Percentiles rank a stretch among this genome's conserved stretches.
These are phyloP conservation scores for Antedon bifida DNA, from an alignment of 35 echinoderm and acorn worm genomes.

Conservation along the genomic window DNA sequence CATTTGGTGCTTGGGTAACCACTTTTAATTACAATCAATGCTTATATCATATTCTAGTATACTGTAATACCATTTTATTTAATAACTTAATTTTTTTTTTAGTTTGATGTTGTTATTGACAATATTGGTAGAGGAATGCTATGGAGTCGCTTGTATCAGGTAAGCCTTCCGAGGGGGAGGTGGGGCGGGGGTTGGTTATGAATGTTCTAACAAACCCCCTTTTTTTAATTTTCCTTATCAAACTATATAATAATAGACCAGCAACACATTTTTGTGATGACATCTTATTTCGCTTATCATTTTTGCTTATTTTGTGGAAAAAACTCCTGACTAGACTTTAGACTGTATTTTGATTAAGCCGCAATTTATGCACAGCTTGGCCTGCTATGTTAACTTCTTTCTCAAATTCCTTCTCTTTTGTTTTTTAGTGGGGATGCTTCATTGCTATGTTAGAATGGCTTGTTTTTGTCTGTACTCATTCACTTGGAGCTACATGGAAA, in stretches of 20 bases:
- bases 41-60: neutral
- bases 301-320: no score
- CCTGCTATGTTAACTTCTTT: neutral
- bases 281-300: no score
- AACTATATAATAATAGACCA: no score
- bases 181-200: no score
- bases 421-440: constrained; percentile 79
- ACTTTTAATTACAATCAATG: neutral
- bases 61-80: no score
- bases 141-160: constrained; percentile 65
- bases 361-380: no score
- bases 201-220: no score
- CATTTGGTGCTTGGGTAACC: constrained; percentile 89
- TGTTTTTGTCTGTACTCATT: constrained; percentile 79
- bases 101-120: constrained; percentile 94
- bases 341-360: neutral
- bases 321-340: no score
- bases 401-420: neutral
- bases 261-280: no score
- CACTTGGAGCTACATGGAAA: constrained; percentile 72
- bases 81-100: constrained; percentile 6
- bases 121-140: constrained; percentile 77
- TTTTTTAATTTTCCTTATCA: no score
- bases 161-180: no score
- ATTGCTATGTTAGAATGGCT: constrained; percentile 72